Evolutionary conservation across 2,888 invertebrate genomes (phyloP), one percentile per base, ranked within the genome.

Genomic region (Lithophane ornitopus): DNA sequence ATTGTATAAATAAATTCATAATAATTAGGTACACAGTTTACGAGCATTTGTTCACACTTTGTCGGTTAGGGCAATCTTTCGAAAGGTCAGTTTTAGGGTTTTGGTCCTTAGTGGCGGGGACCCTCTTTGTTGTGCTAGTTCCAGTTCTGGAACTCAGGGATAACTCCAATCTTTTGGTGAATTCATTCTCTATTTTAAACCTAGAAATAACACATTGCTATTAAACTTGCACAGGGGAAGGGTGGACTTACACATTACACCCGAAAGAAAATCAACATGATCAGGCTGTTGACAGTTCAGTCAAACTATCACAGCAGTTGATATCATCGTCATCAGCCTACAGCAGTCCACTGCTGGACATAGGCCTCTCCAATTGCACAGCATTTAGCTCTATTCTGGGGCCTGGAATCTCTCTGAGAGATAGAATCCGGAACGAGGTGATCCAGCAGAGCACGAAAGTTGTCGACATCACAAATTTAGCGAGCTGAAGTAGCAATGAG

Each of bases 181-280:
- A 85, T 12, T 28, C 0, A 26, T 65, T 66, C 4, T 76, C 69
- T 62, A 85, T 67, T 34, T 81, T 56, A 11, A 81, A 81, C 69
- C 82, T 82, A 14, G 65, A 82, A 81, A 78, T 63, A 74, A 77
- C 7, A 56, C 1, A 34, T 28, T 28, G 22, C 1, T 56, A 56
- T 74, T 44, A 66, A 34, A 63, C 3, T 58, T 76, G 71, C 9
- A 9, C 26, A 78, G 22, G 44, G 12, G 14, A 34, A n/a, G 4
- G n/a, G 58, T n/a, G 4, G 6, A 22, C 3, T 70, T 34, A 41
- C 19, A 41, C 4, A 1, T 66, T 14, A 54, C 41, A 11, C 4
- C 12, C 16, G 28, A 28, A 11, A 3, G 19, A 46, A 8, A 28
- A 70, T 46, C 46, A 46, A 41, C 4, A 0, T 16, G n/a, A 26